Base-by-base conservation (phyloP, 2,797 vertebrate species). In the Artibeus jamaicensis region DNA sequence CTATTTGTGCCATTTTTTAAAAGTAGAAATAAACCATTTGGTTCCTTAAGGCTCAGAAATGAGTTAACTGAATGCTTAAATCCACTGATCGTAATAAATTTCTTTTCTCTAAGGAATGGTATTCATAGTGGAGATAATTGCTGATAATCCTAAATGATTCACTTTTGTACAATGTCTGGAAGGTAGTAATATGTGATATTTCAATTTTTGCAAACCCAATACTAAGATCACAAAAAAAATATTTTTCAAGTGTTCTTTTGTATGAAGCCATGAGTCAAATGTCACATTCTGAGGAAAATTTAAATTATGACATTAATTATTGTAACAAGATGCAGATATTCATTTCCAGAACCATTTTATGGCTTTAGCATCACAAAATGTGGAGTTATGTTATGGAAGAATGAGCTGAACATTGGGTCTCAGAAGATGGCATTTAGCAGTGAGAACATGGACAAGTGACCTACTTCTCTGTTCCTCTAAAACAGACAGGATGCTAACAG, bases 61-160 rank as follows among this genome's bases (percentile, higher is more conserved):
- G 91, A 96, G 91, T 94, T 86, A 39, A 26, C 57, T 5, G 21
- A 89, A 81, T 9, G 12, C 39, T 97, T 79, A 87, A 93, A 77
- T 92, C 67, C 71, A 77, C 50, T 79, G 84, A 46, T 86, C 76
- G 82, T 90, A 65, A 92, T 81, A 95, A 79, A 89, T 86, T 74
- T 87, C 46, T 86, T 93, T 93, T 89, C 81, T 86, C 93, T 55
- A 67, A 92, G 82, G 77, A 84, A 79, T 71, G 3, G n/a, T 76
- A 76, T 71, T 87, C 85, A 71, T 26, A 53, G 44, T 71, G 29
- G 79, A 87, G 44, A 92, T 85, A 88, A 89, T 59, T 93, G 79
- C 87, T 95, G 73, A 83, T 74, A 89, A 82, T 93, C 32, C 62
- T 77, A 89, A 76, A 53, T 82, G 74, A 86, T 93, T 82, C 83